Base-by-base conservation (phyloP, 2,113 vertebrate genomes). In the Aplodontia rufa region DNA sequence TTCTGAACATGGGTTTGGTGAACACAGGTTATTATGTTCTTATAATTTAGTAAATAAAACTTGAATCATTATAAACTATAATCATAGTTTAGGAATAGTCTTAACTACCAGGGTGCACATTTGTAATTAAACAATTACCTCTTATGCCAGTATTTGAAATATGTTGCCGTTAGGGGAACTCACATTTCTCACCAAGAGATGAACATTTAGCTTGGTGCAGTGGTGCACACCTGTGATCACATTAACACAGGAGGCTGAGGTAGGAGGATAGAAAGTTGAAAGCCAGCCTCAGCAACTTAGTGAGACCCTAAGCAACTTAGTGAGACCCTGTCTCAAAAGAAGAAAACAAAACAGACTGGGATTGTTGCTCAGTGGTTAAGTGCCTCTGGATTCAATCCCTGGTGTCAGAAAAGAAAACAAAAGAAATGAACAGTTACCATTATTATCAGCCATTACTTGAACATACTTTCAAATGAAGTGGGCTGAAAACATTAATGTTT, bases 51-150 rank as follows among this genome's bases (percentile, higher is more conserved):
- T 62, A 45, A 83, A 11, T 86, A 55, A 97, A 91, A 74, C 5
- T 87, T 37, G 12, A 93, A 35, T 91, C 17, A 71, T 53, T 93
- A n/a, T n/a, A 78, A 91, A 80, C 8, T 85, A 91, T n/a, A n/a
- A n/a, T n/a, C n/a, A 60, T 89, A 51, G 24, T 49, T 79, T 47
- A 49, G 1, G 82, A 88, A 83, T 80, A 42, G 62, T 74, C 35
- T 92, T 22, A 90, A 47, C 10, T 74, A n/a, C 24, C 58, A 60
- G 58, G 16, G 6, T 69, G 82, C 94, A 30, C 10, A 78, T 85
- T 88, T 42, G 14, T 94, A 88, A 72, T 64, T 87, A 62, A 89
- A 47, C 55, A 62, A 64, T 42, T 37, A 6, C 94, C 13, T 80
- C 90, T 49, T 17, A 83, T 91, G 8, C 8, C 6, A 75, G 24